phyloP scores from a whole-genome alignment of 2,888 invertebrate genomes.

The Pachycephus smyrnensis region DNA sequence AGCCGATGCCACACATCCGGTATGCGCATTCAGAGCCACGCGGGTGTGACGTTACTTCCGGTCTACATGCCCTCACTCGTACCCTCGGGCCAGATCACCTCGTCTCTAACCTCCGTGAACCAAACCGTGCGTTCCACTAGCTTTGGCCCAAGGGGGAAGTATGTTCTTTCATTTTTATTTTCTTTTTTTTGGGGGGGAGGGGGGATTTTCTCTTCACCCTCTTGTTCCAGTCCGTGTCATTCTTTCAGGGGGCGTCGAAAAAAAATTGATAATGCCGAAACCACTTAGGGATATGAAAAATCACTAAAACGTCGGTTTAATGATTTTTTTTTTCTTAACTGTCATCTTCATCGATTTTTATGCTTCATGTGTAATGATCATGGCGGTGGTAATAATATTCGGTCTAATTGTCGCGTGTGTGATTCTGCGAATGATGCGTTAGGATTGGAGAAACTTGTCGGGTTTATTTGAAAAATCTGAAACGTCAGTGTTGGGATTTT shows the following conservation, averaged over 20 bases:
- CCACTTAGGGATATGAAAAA: not conserved
- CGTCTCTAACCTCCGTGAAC: constrained; percentile 62
- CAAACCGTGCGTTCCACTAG: constrained; percentile 36
- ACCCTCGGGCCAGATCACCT: constrained; percentile 52
- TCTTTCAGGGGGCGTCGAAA: not conserved
- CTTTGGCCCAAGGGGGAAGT: not conserved
- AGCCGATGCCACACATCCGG: constrained; percentile 68
- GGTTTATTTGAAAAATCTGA: too few relatives aligned
- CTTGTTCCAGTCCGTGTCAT: not conserved
- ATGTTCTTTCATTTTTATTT: constrained; percentile 17
- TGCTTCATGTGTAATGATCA: not conserved
- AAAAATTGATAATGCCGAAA: not conserved
- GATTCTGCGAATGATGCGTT: too few relatives aligned
- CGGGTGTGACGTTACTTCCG: constrained; percentile 68
- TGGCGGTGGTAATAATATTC: not conserved
- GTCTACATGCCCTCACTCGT: constrained; percentile 61
- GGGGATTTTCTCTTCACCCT: not conserved
- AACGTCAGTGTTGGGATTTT: too few relatives aligned
- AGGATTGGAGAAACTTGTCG: too few relatives aligned
- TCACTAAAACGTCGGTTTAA: not conserved
- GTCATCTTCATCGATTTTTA: not conserved
- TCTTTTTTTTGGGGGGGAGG: not conserved
- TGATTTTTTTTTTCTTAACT: not conserved
- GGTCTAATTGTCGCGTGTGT: too few relatives aligned
- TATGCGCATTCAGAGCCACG: constrained; percentile 68